These are phyloP conservation scores for Nothobranchius kuhntae DNA, from an alignment of 2,113 vertebrate species.

Conservation along the genomic window DNA sequence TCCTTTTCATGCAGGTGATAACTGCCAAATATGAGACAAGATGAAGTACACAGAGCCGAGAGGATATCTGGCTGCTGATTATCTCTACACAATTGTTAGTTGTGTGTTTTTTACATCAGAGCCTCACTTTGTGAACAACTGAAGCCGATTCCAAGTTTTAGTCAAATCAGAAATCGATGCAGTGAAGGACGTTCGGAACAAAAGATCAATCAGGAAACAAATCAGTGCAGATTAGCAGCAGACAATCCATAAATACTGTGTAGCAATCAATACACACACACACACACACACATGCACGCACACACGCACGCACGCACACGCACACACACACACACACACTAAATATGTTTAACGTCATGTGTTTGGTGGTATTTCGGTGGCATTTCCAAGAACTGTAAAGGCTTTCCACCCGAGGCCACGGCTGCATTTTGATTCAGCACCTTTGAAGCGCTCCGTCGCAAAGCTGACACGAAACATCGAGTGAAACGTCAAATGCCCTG, in stretches of 20 bases:
- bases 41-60: no score
- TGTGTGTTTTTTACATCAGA: neutral
- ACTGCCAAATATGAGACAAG: no score
- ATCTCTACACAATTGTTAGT: neutral
- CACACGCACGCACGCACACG: neutral
- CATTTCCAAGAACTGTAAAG: constrained; percentile 41
- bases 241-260: constrained; percentile 16
- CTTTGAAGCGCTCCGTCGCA: constrained; percentile 47
- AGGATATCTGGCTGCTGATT: no score
- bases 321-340: neutral
- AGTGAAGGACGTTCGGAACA: neutral
- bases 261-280: neutral
- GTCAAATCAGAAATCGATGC: constrained; percentile 31
- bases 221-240: constrained; percentile 36
- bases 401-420: constrained; percentile 43
- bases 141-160: constrained; percentile 37
- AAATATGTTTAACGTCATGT: constrained; percentile 8
- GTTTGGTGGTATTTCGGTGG: constrained; percentile 55
- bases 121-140: neutral
- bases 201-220: constrained; percentile 34
- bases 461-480: constrained; percentile 54
- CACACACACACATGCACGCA: neutral
- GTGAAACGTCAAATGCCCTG: constrained; percentile 52
- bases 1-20: no score
- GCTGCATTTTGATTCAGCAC: constrained; percentile 43